Evolutionary conservation across 2,113 vertebrate species (phyloP).

Genomic region (Macquaria ambigua): DNA sequence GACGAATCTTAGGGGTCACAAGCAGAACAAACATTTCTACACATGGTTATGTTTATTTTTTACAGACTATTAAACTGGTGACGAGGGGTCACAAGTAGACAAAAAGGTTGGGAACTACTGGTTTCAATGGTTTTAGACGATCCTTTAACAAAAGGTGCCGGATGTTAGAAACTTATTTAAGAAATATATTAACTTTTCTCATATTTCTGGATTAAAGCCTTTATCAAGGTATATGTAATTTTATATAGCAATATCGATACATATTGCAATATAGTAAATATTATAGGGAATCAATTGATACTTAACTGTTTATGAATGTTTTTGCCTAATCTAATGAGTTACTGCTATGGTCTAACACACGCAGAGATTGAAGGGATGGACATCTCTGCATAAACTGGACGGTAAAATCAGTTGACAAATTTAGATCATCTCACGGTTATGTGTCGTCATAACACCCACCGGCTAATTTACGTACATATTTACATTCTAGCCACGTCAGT

Average conservation of each 20-base stretch:
- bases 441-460: too few relatives aligned
- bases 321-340: not conserved
- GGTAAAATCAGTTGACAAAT: not conserved
- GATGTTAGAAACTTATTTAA: not conserved
- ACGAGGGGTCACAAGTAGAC: not conserved
- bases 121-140: not conserved
- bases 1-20: not conserved
- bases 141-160: not conserved
- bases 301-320: not conserved
- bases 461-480: not conserved
- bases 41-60: not conserved
- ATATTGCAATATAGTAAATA: not conserved
- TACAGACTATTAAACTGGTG: not conserved
- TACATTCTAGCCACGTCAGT: not conserved
- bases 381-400: not conserved
- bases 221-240: not conserved
- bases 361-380: too few relatives aligned
- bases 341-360: too few relatives aligned
- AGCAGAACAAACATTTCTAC: not conserved
- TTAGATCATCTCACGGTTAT: not conserved
- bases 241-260: not conserved
- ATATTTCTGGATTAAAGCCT: conserved; percentile 3
- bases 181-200: not conserved
- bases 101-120: not conserved
- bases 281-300: not conserved